Evolutionary conservation across 2,888 invertebrate genomes (phyloP), one percentile per base, ranked within the genome.

Genomic region (Amitus sp.): DNA sequence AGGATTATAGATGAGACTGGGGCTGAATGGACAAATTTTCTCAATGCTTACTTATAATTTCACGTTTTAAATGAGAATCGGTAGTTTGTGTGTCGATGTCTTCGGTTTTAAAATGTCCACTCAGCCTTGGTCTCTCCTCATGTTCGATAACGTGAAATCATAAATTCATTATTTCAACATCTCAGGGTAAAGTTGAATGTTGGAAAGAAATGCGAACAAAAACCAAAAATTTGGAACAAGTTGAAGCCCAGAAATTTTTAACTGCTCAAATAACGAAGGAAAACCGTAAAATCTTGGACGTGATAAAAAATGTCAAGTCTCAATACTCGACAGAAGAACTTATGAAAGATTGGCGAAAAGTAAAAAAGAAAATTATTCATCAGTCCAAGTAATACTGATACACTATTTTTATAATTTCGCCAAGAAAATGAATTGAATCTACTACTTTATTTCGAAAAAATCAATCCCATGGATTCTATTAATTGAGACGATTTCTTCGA

Each of bases 161-260:
- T n/a, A n/a, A n/a, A n/a, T n/a, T n/a, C n/a, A n/a, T n/a, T n/a
- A n/a, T n/a, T n/a, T n/a, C n/a, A n/a, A n/a, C n/a, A n/a, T n/a
- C n/a, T 62, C 51, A 80, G 80, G 74, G 73, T 37, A 62, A 59
- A 46, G 61, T 73, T 0, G 73, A 79, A 33, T 79, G 77, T 40
- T 79, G 78, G 78, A 74, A 67, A 27, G 42, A 48, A 13, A 40
- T 30, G 37, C 34, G 28, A 33, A 50, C 53, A 17, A 15, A 33
- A 15, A 47, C 50, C 40, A 54, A 51, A 28, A 51, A 42, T 23
- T 43, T 67, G 1, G 15, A 17, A 33, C 5, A 0, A 33, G 9
- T 40, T 19, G 20, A 49, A 40, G 5, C 62, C 61, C n/a, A 48
- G 51, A 37, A 30, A 12, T 13, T 37, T 37, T n/a, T 33, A 2